These are phyloP conservation scores for Sebastes hopkinsi DNA, from an alignment of 2,797 vertebrate genomes.

Conservation along the genomic window DNA sequence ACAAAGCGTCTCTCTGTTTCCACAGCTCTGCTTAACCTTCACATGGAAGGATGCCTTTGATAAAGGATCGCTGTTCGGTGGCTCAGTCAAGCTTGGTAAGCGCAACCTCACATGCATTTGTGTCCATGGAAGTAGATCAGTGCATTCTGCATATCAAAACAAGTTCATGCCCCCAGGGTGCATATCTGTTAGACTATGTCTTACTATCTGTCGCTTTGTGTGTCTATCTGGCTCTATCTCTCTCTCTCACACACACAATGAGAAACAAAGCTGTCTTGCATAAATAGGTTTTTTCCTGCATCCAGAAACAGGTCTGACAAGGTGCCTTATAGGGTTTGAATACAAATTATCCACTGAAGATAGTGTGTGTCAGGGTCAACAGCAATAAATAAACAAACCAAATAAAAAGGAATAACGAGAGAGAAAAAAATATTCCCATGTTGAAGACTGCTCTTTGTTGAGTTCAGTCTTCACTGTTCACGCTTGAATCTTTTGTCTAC, in stretches of 20 bases:
- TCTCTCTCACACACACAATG: background rate
- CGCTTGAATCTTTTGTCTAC: constrained; percentile 21
- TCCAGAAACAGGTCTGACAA: constrained; percentile 18
- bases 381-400: background rate
- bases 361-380: background rate
- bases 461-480: constrained; percentile 13
- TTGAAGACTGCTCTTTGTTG: background rate
- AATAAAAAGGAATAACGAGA: background rate
- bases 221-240: background rate
- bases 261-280: background rate
- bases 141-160: background rate
- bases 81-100: constrained; percentile 95
- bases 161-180: background rate
- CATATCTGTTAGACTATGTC: background rate
- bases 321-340: background rate
- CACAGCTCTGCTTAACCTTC: constrained; percentile 95
- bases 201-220: background rate
- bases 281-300: background rate
- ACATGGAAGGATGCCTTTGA: constrained; percentile 99
- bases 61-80: constrained; percentile 98
- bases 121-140: background rate
- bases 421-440: background rate
- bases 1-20: constrained; percentile 54
- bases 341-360: background rate
- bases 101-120: background rate